A percentile compares a stretch with the other conserved stretches of the same genome.
Conservation (phyloP, 2,797 vertebrate genomes). For the Atherinosoma microstoma region DNA sequence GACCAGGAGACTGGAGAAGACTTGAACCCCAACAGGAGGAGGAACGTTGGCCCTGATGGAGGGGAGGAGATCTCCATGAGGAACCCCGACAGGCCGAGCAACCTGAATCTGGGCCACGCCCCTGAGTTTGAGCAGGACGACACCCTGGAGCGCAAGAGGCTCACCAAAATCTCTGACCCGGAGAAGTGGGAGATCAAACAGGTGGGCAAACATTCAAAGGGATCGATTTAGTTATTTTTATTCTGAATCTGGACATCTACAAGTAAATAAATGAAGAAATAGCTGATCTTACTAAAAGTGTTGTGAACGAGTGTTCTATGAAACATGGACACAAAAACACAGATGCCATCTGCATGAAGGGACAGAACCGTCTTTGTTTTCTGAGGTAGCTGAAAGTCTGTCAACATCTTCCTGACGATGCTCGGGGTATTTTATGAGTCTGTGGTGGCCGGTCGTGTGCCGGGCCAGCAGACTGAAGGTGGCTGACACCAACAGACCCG, state of each 20-base stretch:
- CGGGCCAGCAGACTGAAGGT: no score
- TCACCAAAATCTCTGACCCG: conserved; percentile 96
- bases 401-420: no score
- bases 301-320: not conserved
- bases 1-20: conserved; percentile 98
- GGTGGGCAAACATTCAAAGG: conserved; percentile 70
- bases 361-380: no score
- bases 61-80: conserved; percentile 92
- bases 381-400: no score
- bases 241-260: no score
- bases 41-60: conserved; percentile 89
- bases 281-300: not conserved
- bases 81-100: conserved; percentile 94
- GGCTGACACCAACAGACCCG: no score
- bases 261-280: no score
- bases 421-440: no score
- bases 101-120: conserved; percentile 91
- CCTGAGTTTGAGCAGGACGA: conserved; percentile 94
- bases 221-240: no score
- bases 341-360: no score
- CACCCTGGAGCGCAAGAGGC: conserved; percentile 93
- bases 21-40: conserved; percentile 93
- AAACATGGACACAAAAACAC: no score
- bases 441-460: no score
- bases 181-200: conserved; percentile 99